Evolutionary conservation across 2,113 vertebrate species (phyloP).

Genomic region (Aspidoscelis tigris): DNA sequence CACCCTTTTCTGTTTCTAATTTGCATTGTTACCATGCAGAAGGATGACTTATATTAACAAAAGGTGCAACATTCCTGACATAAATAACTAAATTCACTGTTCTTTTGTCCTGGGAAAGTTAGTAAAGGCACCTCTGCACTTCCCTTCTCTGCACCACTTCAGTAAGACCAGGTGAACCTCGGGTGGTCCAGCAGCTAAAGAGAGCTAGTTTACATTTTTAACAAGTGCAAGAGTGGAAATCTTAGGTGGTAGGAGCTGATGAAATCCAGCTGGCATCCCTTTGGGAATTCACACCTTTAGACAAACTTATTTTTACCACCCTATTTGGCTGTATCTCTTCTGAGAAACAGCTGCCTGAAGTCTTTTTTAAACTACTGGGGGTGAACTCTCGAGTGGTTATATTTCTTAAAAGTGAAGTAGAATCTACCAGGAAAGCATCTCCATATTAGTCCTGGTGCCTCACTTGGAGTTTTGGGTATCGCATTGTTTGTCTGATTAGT

Average conservation of each 20-base stretch:
- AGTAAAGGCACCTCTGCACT: no score
- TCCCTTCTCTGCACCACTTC: no score
- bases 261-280: background rate
- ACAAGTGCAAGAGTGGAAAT: background rate
- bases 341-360: background rate
- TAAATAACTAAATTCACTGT: background rate
- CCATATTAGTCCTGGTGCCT: background rate
- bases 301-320: conserved; percentile 1
- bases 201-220: background rate
- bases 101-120: no score
- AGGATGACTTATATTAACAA: background rate
- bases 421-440: background rate
- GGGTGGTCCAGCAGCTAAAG: background rate
- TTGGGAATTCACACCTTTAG: background rate
- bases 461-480: background rate
- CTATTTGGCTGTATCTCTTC: background rate
- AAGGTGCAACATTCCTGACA: background rate
- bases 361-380: background rate
- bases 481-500: conserved; percentile 56
- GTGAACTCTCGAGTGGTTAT: background rate
- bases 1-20: background rate
- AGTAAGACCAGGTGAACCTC: background rate
- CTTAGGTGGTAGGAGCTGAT: background rate
- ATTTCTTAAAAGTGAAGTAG: background rate
- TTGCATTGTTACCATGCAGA: background rate